Conservation (phyloP, 92 coral and sea anemone species). For the Parazoanthus atlanticus region DNA sequence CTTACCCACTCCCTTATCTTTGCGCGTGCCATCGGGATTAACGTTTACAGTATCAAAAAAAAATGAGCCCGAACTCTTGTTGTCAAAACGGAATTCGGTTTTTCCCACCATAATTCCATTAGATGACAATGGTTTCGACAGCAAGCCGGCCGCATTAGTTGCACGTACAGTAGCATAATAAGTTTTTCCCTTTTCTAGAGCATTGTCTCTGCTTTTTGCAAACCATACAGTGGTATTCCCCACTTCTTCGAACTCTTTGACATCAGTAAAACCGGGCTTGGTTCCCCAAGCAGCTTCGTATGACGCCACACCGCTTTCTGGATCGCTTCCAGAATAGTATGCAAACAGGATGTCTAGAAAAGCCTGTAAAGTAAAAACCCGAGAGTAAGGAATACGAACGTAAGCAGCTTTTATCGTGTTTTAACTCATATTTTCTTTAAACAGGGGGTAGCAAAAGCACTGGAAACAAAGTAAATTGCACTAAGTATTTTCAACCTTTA, state of each 20-base stretch:
- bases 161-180: constrained; percentile 78
- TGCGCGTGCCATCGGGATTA: constrained; percentile 69
- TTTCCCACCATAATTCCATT: constrained; percentile 76
- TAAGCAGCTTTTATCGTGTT: neutral
- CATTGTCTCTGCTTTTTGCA: constrained; percentile 56
- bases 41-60: constrained; percentile 89
- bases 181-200: constrained; percentile 50
- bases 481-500: too few species aligned
- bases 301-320: constrained; percentile 66
- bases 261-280: constrained; percentile 52
- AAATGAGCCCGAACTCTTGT: constrained; percentile 75
- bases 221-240: constrained; percentile 64
- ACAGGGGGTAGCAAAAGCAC: neutral
- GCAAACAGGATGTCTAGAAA: neutral
- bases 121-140: constrained; percentile 63
- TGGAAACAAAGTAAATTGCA: too few species aligned
- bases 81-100: constrained; percentile 69
- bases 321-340: constrained; percentile 22
- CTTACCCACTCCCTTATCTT: constrained; percentile 86
- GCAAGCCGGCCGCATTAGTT: constrained; percentile 68
- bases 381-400: neutral
- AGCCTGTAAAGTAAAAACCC: neutral
- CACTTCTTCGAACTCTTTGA: constrained; percentile 70
- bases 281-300: constrained; percentile 79
- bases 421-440: neutral